Evolutionary conservation across 2,113 vertebrate genomes (phyloP), one percentile per base, ranked within the genome.

Genomic region (Mesembrinibis cayennensis): DNA sequence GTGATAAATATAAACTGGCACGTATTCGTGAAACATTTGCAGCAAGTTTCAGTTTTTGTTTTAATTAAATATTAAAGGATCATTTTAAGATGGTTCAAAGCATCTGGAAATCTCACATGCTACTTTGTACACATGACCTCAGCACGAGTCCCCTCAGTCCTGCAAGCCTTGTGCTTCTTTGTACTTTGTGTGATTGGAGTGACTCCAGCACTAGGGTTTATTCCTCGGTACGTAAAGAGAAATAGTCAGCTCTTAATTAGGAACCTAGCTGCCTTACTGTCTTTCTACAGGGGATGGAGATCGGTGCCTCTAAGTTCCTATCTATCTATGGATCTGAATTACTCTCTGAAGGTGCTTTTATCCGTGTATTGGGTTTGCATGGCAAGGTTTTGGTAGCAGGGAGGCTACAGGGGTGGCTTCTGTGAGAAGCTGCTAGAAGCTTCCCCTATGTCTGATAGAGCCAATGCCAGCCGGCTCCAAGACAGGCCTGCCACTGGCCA

Each of bases 401-500:
- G 30, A 7, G 32, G 19, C 32, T 34, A 13, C 55, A 34, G 32
- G 12, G 55, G 32, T 58, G 55, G 55, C 55, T 34, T 58, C 55
- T 58, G 32, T 34, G 55, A 58, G 55, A 21, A 58, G 32, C 55
- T 34, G 5, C 55, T 58, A 34, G 32, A 34, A 34, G 55, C 19
- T 58, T 34, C 55, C 30, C 55, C 55, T 20, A 9, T 58, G 55
- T 58, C 32, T 1, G 5, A 58, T 58, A 56, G 32, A 58, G 19
- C 11, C 32, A 58, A 34, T 34, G 55, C 19, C 32, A 58, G 32
- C 12, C 2, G 1, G 30, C 19, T 58, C 55, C 55, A 58, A 58
- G 55, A 58, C 0, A 2, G 55, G 34, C 32, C 55, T 2, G 3
- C 32, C 3, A 1, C 32, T 58, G 55, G 30, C 30, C 30, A 34